Conservation (phyloP, 1,140 invertebrate species). For the Penaeus chinensis region DNA sequence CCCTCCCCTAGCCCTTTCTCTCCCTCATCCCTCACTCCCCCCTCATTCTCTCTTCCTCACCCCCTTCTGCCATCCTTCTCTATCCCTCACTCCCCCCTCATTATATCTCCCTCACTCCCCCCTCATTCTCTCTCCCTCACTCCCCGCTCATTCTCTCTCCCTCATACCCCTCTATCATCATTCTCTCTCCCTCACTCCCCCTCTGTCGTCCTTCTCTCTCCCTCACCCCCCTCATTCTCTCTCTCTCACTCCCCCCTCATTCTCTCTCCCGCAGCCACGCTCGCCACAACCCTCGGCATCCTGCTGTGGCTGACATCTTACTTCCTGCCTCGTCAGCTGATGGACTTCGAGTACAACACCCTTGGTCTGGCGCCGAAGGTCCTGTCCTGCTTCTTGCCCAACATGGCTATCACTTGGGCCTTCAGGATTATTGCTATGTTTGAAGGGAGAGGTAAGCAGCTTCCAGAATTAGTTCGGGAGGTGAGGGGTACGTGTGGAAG, state of each 20-base stretch:
- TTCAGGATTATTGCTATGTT: constrained; percentile 62
- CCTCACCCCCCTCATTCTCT: constrained; percentile 65
- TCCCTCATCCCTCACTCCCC: no score
- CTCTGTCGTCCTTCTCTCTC: no score
- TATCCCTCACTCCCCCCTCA: constrained; percentile 65
- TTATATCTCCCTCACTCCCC: no score
- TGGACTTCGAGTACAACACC: constrained; percentile 52
- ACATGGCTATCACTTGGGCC: constrained; percentile 61
- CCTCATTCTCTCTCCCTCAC: no score
- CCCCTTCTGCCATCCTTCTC: no score
- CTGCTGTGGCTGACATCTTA: constrained; percentile 63
- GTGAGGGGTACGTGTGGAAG: neutral
- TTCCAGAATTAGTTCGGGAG: neutral
- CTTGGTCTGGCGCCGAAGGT: constrained; percentile 55
- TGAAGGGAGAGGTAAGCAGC: constrained; percentile 58
- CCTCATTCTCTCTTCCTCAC: no score
- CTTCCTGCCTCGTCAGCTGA: constrained; percentile 59
- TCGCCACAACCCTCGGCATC: constrained; percentile 70
- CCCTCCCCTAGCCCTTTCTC: neutral
- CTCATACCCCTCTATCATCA: no score
- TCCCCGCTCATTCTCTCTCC: no score
- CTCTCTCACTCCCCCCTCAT: constrained; percentile 65
- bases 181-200: no score
- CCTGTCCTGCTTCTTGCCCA: constrained; percentile 54
- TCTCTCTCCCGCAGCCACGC: constrained; percentile 67